Evolutionary conservation across 2,797 vertebrate species (phyloP).

Genomic region (Alauda arvensis): DNA sequence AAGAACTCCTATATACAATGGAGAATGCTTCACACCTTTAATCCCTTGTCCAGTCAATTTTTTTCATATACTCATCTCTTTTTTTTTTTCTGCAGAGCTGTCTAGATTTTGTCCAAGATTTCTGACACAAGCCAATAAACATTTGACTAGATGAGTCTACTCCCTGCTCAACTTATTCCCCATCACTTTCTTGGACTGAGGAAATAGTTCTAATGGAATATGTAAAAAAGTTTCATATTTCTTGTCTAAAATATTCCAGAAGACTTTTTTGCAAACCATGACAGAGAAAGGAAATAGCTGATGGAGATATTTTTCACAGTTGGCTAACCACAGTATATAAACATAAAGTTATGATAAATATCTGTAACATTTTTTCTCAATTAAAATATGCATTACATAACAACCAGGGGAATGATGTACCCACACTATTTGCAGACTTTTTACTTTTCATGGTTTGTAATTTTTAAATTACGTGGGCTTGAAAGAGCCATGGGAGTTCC

Average conservation of each 20-base stretch:
- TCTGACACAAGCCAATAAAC: neutral
- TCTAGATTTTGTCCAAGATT: conserved; percentile 1
- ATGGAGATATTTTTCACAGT: conserved; percentile 41
- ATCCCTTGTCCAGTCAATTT: neutral
- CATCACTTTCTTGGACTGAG: conserved; percentile 4
- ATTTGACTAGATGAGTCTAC: neutral
- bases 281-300: conserved; percentile 50
- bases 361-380: neutral
- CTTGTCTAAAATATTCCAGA: conserved; percentile 54
- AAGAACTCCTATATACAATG: neutral
- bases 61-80: neutral
- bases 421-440: conserved; percentile 5
- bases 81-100: neutral
- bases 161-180: neutral
- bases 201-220: conserved; percentile 37
- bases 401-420: neutral
- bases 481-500: neutral
- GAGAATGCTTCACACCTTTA: neutral
- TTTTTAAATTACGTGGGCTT: neutral
- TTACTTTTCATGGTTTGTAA: neutral
- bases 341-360: conserved; percentile 40
- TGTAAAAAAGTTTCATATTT: conserved; percentile 36
- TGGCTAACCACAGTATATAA: conserved; percentile 35
- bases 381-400: conserved; percentile 39
- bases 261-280: conserved; percentile 29